These are phyloP conservation scores for Euplexia lucipara DNA, from an alignment of 2,888 invertebrate species.

Conservation along the genomic window DNA sequence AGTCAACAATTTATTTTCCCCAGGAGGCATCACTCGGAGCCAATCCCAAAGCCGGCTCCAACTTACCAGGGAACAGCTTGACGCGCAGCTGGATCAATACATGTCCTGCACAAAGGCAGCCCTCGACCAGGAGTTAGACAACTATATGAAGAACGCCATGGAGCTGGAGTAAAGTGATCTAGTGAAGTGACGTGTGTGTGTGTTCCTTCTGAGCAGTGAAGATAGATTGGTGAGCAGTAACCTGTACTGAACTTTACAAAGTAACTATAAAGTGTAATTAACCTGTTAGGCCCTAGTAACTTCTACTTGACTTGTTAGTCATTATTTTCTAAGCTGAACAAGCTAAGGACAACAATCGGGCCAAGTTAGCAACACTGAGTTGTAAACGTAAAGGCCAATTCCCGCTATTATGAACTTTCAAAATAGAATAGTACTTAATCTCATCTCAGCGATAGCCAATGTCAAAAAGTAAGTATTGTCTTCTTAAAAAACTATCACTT, in stretches of 20 bases:
- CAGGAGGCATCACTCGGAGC: constrained; percentile 71
- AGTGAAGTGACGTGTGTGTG: constrained; percentile 22
- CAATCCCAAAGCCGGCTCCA: constrained; percentile 68
- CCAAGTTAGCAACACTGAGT: too few relatives aligned
- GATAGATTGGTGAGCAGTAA: not conserved
- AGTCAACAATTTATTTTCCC: not conserved
- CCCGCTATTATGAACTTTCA: too few relatives aligned
- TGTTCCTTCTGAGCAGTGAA: constrained; percentile 30
- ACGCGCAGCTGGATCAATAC: constrained; percentile 93
- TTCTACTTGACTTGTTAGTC: not conserved
- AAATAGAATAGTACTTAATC: too few relatives aligned
- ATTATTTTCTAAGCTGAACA: too few relatives aligned
- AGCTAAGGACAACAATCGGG: too few relatives aligned
- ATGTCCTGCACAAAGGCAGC: constrained; percentile 92
- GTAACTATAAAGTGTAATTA: too few relatives aligned
- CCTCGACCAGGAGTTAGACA: constrained; percentile 91
- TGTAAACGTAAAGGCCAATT: too few relatives aligned
- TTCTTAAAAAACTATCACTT: too few relatives aligned
- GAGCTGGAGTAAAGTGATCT: constrained; percentile 61
- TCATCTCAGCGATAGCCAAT: too few relatives aligned
- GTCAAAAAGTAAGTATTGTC: too few relatives aligned
- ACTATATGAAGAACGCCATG: constrained; percentile 85
- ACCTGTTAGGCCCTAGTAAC: too few relatives aligned
- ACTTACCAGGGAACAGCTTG: constrained; percentile 92
- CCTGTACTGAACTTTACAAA: not conserved